Evolutionary conservation across 1,140 invertebrate genomes (phyloP).

Genomic region (Solenopsis invicta): DNA sequence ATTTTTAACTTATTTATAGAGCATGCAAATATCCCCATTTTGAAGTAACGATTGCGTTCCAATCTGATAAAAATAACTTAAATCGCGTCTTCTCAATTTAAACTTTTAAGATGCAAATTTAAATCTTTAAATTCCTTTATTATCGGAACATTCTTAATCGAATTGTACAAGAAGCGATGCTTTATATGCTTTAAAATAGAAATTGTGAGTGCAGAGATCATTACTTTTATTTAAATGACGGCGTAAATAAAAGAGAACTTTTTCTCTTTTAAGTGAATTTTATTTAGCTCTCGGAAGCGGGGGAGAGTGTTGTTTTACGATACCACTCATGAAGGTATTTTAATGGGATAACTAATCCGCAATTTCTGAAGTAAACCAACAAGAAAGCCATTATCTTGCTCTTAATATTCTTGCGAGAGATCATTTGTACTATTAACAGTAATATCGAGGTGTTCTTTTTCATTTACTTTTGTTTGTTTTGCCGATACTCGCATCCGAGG

Average conservation of each 20-base stretch:
- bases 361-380: slow-evolving; percentile 15
- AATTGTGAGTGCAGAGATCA: slow-evolving; percentile 3
- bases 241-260: slow-evolving; percentile 24
- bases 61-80: background rate
- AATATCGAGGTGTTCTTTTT: slow-evolving; percentile 18
- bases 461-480: slow-evolving; percentile 1
- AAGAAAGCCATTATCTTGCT: background rate
- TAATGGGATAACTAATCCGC: slow-evolving; percentile 22
- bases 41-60: background rate
- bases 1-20: slow-evolving; percentile 11
- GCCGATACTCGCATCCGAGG: background rate
- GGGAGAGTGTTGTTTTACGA: background rate
- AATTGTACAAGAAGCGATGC: no score
- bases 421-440: slow-evolving; percentile 23
- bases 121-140: slow-evolving; percentile 1
- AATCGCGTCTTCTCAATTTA: slow-evolving; percentile 6
- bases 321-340: slow-evolving; percentile 21
- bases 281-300: background rate
- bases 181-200: slow-evolving; percentile 10
- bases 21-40: background rate
- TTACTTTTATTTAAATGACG: slow-evolving; percentile 8
- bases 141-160: slow-evolving; percentile 19
- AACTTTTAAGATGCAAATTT: slow-evolving; percentile 10
- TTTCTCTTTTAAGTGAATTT: slow-evolving; percentile 21
- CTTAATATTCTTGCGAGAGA: slow-evolving; percentile 13